Base-by-base conservation (phyloP, 2,113 vertebrate species). In the Cyprinodon tularosa region DNA sequence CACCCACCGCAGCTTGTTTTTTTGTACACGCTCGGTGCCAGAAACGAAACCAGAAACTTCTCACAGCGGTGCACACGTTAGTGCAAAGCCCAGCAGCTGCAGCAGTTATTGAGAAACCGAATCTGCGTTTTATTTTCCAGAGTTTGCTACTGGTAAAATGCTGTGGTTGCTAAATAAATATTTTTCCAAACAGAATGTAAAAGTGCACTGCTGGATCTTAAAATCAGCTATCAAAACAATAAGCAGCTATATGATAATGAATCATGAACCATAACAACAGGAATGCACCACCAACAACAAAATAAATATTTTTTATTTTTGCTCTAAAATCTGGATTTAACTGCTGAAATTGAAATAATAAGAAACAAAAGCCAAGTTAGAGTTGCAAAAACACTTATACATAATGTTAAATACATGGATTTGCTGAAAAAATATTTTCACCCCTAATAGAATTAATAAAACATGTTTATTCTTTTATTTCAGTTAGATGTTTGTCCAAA, bases 11-110 rank as follows among this genome's bases (percentile, higher is more conserved):
- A n/a, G 50, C 50, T 29, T 38, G 1, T 3, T n/a, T 5, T 1
- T 81, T 88, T 84, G 80, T 73, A 47, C 13, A 0, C 42, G 2
- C 4, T 37, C 68, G 36, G 15, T 10, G 77, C 48, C 68, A 36
- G 85, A 92, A 92, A 90, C 79, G 91, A 92, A 92, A 92, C 86
- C 15, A 88, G 86, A 86, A 86, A 90, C 74, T 72, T 76, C 0
- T 48, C 37, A 61, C 37, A n/a, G 40, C 6, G 3, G 63, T 37
- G 45, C 37, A 42, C 12, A 22, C 22, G 50, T 47, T 63, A 40
- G 47, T 36, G 62, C 50, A 45, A 42, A 13, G 22, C 11, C 22
- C n/a, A 44, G 44, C 74, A 83, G 60, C 71, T 80, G 76, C 69
- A 71, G 9, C 53, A 62, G 13, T 15, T 37, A 20, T 37, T 36